A percentile compares a stretch with the other conserved stretches of the same genome.
phyloP scores from a whole-genome alignment of 2,797 vertebrate genomes.

The Peromyscus nudipes region DNA sequence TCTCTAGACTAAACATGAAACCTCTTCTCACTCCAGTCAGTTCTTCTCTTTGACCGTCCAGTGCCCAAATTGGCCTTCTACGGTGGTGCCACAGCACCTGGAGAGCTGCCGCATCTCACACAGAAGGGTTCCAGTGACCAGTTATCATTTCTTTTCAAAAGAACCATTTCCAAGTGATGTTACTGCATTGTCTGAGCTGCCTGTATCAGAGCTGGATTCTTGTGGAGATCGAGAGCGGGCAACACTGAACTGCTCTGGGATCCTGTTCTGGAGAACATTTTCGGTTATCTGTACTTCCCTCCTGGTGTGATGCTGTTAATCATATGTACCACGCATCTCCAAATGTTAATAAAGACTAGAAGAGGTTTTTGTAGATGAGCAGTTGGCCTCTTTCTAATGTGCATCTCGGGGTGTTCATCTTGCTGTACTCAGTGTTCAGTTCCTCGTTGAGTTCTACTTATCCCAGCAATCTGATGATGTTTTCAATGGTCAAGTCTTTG shows the following conservation, averaged over 20 bases:
- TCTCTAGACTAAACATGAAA: slow-evolving; percentile 72
- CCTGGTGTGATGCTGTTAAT: slow-evolving; percentile 86
- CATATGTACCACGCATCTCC: slow-evolving; percentile 87
- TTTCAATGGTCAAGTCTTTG: neutral
- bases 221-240: slow-evolving; percentile 58
- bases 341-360: slow-evolving; percentile 89
- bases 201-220: slow-evolving; percentile 82
- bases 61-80: slow-evolving; percentile 82
- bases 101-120: slow-evolving; percentile 76
- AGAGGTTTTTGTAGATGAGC: slow-evolving; percentile 88
- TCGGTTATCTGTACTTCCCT: slow-evolving; percentile 82
- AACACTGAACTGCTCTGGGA: slow-evolving; percentile 81
- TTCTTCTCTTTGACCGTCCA: slow-evolving; percentile 82
- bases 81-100: slow-evolving; percentile 83
- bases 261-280: slow-evolving; percentile 84
- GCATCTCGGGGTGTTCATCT: neutral
- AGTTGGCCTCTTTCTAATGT: slow-evolving; percentile 72
- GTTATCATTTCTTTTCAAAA: slow-evolving; percentile 76
- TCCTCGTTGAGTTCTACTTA: neutral
- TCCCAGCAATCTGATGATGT: neutral
- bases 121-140: slow-evolving; percentile 78
- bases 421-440: accelerated
- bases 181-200: slow-evolving; percentile 83
- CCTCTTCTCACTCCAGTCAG: slow-evolving; percentile 67
- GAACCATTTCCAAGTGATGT: slow-evolving; percentile 86